Conservation (phyloP, 2,888 invertebrate genomes). For the Netelia virgata region DNA sequence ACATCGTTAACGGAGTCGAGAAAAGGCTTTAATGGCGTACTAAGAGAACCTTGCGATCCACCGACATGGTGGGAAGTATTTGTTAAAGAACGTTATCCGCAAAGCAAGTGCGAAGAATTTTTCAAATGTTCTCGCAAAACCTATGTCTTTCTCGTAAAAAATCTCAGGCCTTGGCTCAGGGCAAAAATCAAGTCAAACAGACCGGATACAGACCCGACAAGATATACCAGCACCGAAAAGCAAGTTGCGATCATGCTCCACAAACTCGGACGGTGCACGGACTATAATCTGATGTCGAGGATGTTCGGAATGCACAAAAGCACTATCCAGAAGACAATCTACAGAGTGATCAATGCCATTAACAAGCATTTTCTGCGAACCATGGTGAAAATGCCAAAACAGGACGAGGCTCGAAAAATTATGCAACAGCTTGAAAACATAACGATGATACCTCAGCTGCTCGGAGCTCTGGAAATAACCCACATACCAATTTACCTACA, state of each 20-base stretch:
- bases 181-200: slow-evolving; percentile 65
- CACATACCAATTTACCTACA: slow-evolving; percentile 71
- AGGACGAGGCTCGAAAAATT: slow-evolving; percentile 18
- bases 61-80: slow-evolving; percentile 74
- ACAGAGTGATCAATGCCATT: slow-evolving; percentile 5
- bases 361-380: slow-evolving; percentile 7
- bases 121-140: slow-evolving; percentile 75
- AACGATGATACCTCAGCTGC: slow-evolving; percentile 41
- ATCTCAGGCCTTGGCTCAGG: slow-evolving; percentile 69
- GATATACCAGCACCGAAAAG: slow-evolving; percentile 69
- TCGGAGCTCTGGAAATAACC: slow-evolving; percentile 46
- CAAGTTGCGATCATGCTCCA: slow-evolving; percentile 71
- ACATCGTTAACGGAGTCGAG: background rate
- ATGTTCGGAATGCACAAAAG: slow-evolving; percentile 74
- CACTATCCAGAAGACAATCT: slow-evolving; percentile 70
- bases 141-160: slow-evolving; percentile 69
- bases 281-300: slow-evolving; percentile 69
- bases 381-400: slow-evolving; percentile 43
- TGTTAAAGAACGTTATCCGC: slow-evolving; percentile 70
- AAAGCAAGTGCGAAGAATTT: slow-evolving; percentile 68
- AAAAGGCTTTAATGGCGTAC: background rate
- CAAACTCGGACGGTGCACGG: slow-evolving; percentile 68
- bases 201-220: slow-evolving; percentile 61
- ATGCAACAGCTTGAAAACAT: slow-evolving; percentile 15
- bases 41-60: slow-evolving; percentile 41